These are phyloP conservation scores for Caradrina kadenii DNA, from an alignment of 2,888 invertebrate genomes.

Conservation along the genomic window DNA sequence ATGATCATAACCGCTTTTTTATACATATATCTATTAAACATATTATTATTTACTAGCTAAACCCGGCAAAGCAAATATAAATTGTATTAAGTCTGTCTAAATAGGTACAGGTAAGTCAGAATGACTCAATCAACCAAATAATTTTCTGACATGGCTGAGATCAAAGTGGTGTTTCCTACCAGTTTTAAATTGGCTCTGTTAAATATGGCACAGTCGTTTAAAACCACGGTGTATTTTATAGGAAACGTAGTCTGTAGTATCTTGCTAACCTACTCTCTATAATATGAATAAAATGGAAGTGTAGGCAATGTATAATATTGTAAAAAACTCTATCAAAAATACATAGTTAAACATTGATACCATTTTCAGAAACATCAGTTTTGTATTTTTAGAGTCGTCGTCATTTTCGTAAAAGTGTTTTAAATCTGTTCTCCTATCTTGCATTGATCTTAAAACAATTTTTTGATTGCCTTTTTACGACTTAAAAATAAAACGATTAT, in stretches of 20 bases:
- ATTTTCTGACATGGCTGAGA: background rate
- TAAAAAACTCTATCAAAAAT: conserved; percentile 14
- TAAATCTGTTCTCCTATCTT: conserved; percentile 37
- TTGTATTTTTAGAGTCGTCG: background rate
- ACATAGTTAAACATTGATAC: conserved; percentile 11
- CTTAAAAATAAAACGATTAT: conserved; percentile 34
- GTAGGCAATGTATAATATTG: background rate
- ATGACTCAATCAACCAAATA: too few species aligned
- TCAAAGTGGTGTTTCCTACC: background rate
- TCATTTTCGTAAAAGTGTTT: conserved; percentile 25
- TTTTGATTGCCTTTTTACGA: conserved; percentile 27
- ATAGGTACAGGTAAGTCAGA: too few species aligned
- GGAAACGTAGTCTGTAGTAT: background rate
- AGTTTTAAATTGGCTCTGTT: background rate
- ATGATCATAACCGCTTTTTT: too few species aligned
- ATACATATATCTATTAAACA: too few species aligned
- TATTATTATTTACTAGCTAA: too few species aligned
- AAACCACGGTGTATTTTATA: background rate
- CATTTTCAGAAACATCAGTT: conserved; percentile 2
- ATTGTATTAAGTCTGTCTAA: too few species aligned
- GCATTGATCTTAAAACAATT: conserved; percentile 26
- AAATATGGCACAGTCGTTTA: background rate
- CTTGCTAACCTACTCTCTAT: background rate
- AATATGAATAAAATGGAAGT: background rate
- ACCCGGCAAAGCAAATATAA: too few species aligned